Evolutionary conservation across 2,113 vertebrate genomes (phyloP).

Genomic region (Cyprinodon brontotheroides): DNA sequence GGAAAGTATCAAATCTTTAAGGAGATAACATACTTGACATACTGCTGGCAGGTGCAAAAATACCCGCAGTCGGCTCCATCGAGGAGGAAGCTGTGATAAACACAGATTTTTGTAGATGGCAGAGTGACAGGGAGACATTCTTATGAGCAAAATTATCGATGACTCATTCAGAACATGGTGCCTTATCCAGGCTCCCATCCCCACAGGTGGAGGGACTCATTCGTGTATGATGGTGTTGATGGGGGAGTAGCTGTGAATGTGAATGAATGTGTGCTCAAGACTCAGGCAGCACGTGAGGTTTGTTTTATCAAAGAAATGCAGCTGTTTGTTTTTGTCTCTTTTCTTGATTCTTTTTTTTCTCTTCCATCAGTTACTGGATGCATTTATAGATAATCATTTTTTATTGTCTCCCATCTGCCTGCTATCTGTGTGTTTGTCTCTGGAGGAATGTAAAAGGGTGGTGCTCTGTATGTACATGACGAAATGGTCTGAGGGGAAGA

Average conservation of each 20-base stretch:
- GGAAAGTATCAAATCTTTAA: conserved; percentile 39
- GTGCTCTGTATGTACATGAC: conserved; percentile 26
- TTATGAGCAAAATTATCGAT: conserved; percentile 44
- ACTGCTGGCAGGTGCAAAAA: conserved; percentile 31
- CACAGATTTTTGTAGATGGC: not conserved
- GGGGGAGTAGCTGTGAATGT: not conserved
- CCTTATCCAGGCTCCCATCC: conserved; percentile 45
- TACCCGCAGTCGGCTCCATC: conserved; percentile 1
- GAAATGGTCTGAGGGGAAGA: conserved; percentile 41
- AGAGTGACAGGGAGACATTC: conserved; percentile 8
- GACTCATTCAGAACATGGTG: conserved; percentile 67
- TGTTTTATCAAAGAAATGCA: conserved; percentile 41
- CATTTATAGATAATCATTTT: conserved; percentile 17
- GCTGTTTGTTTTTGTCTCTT: not conserved
- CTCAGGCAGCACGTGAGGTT: conserved; percentile 19
- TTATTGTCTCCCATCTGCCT: not conserved
- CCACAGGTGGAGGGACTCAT: conserved; percentile 61
- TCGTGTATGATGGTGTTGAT: conserved; percentile 22
- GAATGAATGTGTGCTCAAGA: conserved; percentile 15
- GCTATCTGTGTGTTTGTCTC: conserved; percentile 53
- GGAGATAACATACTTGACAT: conserved; percentile 63
- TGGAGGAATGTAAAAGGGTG: conserved; percentile 57
- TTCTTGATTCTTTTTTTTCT: not conserved
- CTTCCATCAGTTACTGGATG: not conserved
- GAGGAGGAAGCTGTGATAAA: not conserved